Conservation (phyloP, 2,113 vertebrate species). For the Leptobrachium ailaonicum region DNA sequence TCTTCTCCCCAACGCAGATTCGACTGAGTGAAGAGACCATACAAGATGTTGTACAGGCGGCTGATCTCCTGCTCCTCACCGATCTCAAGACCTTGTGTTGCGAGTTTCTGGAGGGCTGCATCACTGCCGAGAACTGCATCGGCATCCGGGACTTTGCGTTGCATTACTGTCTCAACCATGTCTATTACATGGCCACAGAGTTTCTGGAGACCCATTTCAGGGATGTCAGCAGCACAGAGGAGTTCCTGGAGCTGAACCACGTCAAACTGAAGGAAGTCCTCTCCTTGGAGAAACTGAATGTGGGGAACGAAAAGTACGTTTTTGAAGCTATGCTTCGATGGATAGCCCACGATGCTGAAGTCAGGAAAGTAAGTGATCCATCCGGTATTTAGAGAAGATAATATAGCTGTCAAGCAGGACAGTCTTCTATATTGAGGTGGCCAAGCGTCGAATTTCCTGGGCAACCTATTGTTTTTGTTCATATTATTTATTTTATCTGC, state of each 20-base stretch:
- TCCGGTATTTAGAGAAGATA: neutral
- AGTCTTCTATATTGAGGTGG: too few species aligned
- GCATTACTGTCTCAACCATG: slow-evolving; percentile 93
- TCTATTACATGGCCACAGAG: slow-evolving; percentile 90
- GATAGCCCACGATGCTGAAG: slow-evolving; percentile 84
- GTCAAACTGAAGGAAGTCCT: slow-evolving; percentile 88
- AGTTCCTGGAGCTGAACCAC: slow-evolving; percentile 87
- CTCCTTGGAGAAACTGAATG: slow-evolving; percentile 92
- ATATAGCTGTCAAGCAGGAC: too few species aligned
- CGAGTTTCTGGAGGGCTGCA: slow-evolving; percentile 95
- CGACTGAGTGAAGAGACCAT: slow-evolving; percentile 92
- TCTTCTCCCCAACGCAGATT: slow-evolving; percentile 74
- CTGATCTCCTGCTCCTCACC: slow-evolving; percentile 92
- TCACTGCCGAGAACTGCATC: slow-evolving; percentile 95
- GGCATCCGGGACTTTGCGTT: slow-evolving; percentile 94
- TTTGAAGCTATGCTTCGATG: slow-evolving; percentile 94
- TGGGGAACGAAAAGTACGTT: slow-evolving; percentile 92
- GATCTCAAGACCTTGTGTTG: slow-evolving; percentile 95
- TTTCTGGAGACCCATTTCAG: slow-evolving; percentile 96
- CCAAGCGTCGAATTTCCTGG: too few species aligned
- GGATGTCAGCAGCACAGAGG: slow-evolving; percentile 88
- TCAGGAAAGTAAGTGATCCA: slow-evolving; percentile 78
- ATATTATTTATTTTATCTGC: too few species aligned
- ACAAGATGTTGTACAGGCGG: slow-evolving; percentile 95
- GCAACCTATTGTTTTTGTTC: too few species aligned